Percentiles rank a stretch among this genome's conserved stretches.
Conservation (phyloP, 2,888 invertebrate species). For the Ennomos quercinarius region DNA sequence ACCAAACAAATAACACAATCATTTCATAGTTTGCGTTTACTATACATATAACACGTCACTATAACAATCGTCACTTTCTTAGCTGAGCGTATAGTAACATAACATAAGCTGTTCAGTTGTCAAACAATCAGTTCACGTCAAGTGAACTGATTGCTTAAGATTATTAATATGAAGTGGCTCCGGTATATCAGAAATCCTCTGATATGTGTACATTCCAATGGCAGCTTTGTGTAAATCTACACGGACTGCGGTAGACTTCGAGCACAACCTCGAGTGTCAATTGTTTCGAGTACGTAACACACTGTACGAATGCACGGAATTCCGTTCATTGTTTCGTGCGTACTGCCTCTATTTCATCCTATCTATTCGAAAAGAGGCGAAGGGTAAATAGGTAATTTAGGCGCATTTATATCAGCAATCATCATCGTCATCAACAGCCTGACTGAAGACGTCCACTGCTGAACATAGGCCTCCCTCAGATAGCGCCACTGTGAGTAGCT, state of each 20-base stretch:
- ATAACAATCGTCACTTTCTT: too few species aligned
- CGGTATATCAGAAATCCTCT: constrained; percentile 6
- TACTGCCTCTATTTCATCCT: too few species aligned
- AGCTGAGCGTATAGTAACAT: too few species aligned
- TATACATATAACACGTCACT: too few species aligned
- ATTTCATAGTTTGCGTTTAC: too few species aligned
- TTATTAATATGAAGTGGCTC: neutral
- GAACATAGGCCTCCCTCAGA: neutral
- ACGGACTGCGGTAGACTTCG: constrained; percentile 23
- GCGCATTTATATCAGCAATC: constrained; percentile 4
- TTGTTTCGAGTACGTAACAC: constrained; percentile 26
- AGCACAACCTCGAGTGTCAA: constrained; percentile 25
- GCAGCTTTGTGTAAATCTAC: constrained; percentile 23
- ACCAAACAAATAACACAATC: too few species aligned
- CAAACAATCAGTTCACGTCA: too few species aligned
- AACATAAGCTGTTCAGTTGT: too few species aligned
- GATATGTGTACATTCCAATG: constrained; percentile 17
- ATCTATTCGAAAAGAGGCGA: too few species aligned
- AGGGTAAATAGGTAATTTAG: too few species aligned
- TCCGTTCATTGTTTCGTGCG: constrained; percentile 10
- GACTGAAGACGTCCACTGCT: neutral
- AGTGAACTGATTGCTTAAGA: too few species aligned
- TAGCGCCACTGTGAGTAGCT: neutral
- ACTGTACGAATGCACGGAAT: constrained; percentile 6
- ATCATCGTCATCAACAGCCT: neutral